phyloP scores from a whole-genome alignment of 2,113 vertebrate species.

The Macaca mulatta region DNA sequence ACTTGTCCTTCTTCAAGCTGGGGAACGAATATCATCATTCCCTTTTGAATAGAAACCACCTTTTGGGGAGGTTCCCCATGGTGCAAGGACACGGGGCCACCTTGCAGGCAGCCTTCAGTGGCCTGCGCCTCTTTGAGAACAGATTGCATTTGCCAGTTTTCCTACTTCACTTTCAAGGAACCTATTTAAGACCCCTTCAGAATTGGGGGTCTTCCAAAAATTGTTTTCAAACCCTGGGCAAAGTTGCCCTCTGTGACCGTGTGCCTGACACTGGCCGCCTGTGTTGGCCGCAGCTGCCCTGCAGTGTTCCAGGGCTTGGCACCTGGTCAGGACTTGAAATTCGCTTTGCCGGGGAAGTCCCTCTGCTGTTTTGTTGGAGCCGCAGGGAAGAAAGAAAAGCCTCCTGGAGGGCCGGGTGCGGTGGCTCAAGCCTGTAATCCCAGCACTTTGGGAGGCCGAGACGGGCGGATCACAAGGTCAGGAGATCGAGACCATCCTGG shows the following conservation, averaged over 20 bases:
- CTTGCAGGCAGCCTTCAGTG: not conserved
- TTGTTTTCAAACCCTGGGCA: not conserved
- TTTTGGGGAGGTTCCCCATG: fast-evolving
- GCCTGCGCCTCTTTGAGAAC: not conserved
- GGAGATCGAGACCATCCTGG: too few relatives aligned
- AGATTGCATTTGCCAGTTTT: not conserved
- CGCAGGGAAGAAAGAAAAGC: fast-evolving
- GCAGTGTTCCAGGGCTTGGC: not conserved
- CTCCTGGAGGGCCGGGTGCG: too few relatives aligned
- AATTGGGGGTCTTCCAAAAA: not conserved
- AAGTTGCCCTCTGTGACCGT: fast-evolving
- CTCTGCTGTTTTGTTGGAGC: not conserved
- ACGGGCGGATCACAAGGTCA: too few relatives aligned
- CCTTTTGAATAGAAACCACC: not conserved
- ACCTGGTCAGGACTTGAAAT: not conserved
- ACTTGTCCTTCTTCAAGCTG: not conserved
- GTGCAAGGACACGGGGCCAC: not conserved
- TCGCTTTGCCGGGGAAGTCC: not conserved
- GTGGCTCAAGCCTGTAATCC: too few relatives aligned
- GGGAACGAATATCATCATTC: not conserved
- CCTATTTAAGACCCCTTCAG: not conserved
- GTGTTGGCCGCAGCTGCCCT: too few relatives aligned
- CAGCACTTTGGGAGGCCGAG: too few relatives aligned
- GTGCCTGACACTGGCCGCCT: not conserved
- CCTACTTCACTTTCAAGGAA: not conserved